Evolutionary conservation across 1,140 invertebrate genomes (phyloP).

Genomic region (Tyrophagus putrescentiae): DNA sequence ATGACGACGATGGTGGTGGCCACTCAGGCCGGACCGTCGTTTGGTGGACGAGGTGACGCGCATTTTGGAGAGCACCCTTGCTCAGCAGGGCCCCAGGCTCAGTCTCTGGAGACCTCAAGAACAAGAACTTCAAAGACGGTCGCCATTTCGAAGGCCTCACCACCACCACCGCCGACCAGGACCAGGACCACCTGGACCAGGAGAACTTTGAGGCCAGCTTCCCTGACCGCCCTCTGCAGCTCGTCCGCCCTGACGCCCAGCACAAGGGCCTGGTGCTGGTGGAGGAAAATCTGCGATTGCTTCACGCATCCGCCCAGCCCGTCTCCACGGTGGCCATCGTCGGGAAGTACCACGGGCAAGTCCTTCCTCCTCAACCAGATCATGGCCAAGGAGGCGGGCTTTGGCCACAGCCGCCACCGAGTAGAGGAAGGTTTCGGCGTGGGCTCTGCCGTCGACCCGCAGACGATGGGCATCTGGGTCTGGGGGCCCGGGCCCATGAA

Average conservation of each 20-base stretch:
- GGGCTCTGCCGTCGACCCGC: conserved; percentile 24
- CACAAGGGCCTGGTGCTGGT: conserved; percentile 23
- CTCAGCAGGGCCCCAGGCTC: no score
- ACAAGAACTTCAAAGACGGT: no score
- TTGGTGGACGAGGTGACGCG: no score
- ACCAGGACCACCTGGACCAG: no score
- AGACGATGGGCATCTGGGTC: conserved; percentile 28
- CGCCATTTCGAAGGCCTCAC: no score
- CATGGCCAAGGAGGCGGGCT: conserved; percentile 25
- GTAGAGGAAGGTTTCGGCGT: no score
- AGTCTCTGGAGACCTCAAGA: no score
- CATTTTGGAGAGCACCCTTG: no score
- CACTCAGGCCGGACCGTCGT: no score
- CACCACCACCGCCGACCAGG: no score
- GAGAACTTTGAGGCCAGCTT: neutral
- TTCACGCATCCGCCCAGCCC: conserved; percentile 20
- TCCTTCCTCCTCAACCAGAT: conserved; percentile 27
- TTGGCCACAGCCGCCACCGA: no score
- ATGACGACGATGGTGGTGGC: no score
- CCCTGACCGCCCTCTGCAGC: conserved; percentile 23
- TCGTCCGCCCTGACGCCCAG: conserved; percentile 23
- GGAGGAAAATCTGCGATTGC: conserved; percentile 25
- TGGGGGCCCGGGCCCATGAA: conserved; percentile 24
- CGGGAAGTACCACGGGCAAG: conserved; percentile 28
- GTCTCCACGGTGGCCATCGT: conserved; percentile 27